Conservation (phyloP, 2,888 invertebrate genomes). For the Parascotia fuliginaria region DNA sequence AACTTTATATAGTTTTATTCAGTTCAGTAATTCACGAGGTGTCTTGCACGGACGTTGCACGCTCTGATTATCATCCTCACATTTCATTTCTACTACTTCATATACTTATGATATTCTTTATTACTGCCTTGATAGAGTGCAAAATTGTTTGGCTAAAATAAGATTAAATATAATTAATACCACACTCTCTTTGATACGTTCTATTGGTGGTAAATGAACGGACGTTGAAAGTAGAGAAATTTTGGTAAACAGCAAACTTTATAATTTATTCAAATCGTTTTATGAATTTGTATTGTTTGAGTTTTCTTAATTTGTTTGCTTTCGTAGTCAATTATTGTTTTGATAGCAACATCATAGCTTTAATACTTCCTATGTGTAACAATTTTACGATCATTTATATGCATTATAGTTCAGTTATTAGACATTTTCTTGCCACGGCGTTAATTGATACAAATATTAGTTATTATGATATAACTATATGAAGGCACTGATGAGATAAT, state of each 20-base stretch:
- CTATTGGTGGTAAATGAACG: conserved; percentile 71
- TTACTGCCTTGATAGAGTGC: conserved; percentile 13
- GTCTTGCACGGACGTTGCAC: conserved; percentile 69
- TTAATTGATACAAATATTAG: too few relatives aligned
- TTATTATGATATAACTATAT: too few relatives aligned
- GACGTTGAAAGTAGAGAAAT: conserved; percentile 77
- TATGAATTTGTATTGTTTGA: conserved; percentile 24
- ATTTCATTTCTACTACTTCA: conserved; percentile 77
- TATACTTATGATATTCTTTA: conserved; percentile 19
- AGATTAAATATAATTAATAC: conserved; percentile 67
- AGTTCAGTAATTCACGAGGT: conserved; percentile 73
- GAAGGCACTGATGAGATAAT: too few relatives aligned
- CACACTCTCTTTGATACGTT: conserved; percentile 62
- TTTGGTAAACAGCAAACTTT: conserved; percentile 52
- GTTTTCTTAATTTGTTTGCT: conserved; percentile 16
- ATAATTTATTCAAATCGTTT: conserved; percentile 22
- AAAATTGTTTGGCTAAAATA: conserved; percentile 49
- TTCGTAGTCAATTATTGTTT: conserved; percentile 3
- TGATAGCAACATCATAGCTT: background rate
- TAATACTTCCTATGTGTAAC: too few relatives aligned
- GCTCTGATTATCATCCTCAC: conserved; percentile 76
- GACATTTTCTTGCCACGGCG: too few relatives aligned
- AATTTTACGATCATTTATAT: too few relatives aligned
- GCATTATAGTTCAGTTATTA: too few relatives aligned
- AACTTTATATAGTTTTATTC: conserved; percentile 76